phyloP scores from a whole-genome alignment of 2,113 vertebrate genomes.

The Notarius quadriscutis region DNA sequence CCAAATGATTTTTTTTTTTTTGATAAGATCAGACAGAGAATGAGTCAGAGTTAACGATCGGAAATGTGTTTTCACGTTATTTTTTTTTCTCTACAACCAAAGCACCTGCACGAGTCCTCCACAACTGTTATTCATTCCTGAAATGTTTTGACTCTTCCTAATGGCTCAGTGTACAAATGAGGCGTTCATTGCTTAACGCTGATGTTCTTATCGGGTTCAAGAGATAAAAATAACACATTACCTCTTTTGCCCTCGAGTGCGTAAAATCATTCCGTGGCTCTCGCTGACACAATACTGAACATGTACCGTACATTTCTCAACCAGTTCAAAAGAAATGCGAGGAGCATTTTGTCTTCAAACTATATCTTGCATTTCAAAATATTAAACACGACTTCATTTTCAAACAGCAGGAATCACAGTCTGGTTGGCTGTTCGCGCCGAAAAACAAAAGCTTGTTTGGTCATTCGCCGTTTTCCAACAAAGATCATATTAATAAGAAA shows the following conservation, averaged over 20 bases:
- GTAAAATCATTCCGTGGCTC: neutral
- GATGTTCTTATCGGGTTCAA: conserved; percentile 2
- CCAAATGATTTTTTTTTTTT: conserved; percentile 40
- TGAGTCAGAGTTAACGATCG: conserved; percentile 66
- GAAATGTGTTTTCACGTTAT: conserved; percentile 53
- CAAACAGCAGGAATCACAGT: neutral
- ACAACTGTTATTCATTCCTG: conserved; percentile 38
- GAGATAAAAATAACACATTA: neutral
- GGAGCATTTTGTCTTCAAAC: neutral
- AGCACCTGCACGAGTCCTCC: conserved; percentile 53
- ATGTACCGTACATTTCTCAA: neutral
- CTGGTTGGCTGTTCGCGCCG: neutral
- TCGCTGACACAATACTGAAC: neutral
- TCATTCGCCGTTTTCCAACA: neutral
- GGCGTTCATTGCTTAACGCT: conserved; percentile 16
- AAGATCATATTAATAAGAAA: neutral
- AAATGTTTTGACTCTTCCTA: conserved; percentile 31
- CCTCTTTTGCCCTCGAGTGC: conserved; percentile 1
- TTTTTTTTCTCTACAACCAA: conserved; percentile 53
- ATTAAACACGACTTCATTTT: neutral
- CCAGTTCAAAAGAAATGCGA: neutral
- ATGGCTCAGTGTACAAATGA: conserved; percentile 57
- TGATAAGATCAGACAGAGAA: conserved; percentile 63
- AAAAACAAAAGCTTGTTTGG: neutral
- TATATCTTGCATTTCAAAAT: neutral